Evolutionary conservation across 1,140 invertebrate genomes (phyloP), one percentile per base, ranked within the genome.

Genomic region (Aradophagus sp.): DNA sequence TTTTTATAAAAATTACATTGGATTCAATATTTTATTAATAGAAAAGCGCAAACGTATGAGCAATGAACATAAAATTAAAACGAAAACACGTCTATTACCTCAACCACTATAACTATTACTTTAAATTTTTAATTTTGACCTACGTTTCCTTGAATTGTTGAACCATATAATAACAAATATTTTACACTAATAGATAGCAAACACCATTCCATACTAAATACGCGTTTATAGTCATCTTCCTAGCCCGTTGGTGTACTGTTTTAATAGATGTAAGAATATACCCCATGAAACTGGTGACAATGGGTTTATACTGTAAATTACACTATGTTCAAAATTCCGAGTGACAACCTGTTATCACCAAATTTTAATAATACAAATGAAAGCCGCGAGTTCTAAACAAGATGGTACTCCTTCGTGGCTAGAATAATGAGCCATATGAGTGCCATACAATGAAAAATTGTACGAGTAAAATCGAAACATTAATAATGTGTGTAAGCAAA

Each of bases 121-220:
- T 69, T 36, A 62, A 38, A 42, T 34, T 16, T 48, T 27, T 55
- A 71, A 65, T 63, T 71, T 52, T 55, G 45, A 61, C 42, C 55
- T 48, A 61, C 34, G 32, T 53, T 66, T 65, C 44, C 52, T 58
- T 29, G 48, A 71, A 61, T 66, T 61, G 55, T 66, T 55, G 48
- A 61, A 35, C 56, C 55, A 56, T 66, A 50, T 50, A 63, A 50
- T 27, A 59, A 27, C 65, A 62, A 74, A 68, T 55, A 41, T 45
- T 74, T 74, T 71, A 71, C 59, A 70, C 73, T 68, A 71, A 78
- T 80, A 80, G 77, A 65, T 81, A 81, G 78, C 80, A n/a, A n/a
- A n/a, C n/a, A n/a, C n/a, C n/a, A 81, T 81, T 81, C 80, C 78
- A 81, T 80, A 80, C 71, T 48, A 74, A 77, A 55, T 77, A 73